phyloP scores from a whole-genome alignment of 2,113 vertebrate species.

The Calonectris borealis region DNA sequence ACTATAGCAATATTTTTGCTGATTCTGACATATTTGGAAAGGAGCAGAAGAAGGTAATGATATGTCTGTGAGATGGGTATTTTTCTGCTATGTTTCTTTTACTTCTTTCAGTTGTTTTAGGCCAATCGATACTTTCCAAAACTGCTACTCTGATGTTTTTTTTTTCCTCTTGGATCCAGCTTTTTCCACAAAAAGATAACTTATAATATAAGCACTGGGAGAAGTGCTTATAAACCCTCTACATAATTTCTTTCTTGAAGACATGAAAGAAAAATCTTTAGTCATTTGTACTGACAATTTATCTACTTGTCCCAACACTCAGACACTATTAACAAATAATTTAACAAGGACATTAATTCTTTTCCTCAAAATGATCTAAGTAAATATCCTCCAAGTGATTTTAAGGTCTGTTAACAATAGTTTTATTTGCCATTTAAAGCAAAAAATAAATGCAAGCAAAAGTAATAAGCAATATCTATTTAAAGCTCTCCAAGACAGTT shows the following conservation, averaged over 20 bases:
- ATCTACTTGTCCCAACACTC: neutral
- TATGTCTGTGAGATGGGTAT: neutral
- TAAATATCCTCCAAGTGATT: neutral
- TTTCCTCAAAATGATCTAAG: neutral
- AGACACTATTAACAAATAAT: neutral
- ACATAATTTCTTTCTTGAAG: neutral
- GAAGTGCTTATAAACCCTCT: neutral
- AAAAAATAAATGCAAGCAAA: neutral
- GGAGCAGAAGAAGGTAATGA: neutral
- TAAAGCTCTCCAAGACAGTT: neutral
- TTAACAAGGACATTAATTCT: neutral
- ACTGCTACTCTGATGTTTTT: neutral
- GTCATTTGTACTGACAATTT: neutral
- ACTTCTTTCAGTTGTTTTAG: neutral
- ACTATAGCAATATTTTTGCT: neutral
- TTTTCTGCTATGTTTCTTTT: neutral
- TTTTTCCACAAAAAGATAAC: neutral
- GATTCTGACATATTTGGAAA: neutral
- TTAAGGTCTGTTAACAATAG: neutral
- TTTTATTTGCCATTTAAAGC: neutral
- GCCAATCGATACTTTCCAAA: neutral
- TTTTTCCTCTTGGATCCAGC: neutral
- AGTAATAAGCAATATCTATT: neutral
- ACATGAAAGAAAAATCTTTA: neutral
- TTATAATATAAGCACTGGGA: neutral